Base-by-base conservation (phyloP, 2,888 invertebrate species). In the Dyspetes luteomarginatus region DNA sequence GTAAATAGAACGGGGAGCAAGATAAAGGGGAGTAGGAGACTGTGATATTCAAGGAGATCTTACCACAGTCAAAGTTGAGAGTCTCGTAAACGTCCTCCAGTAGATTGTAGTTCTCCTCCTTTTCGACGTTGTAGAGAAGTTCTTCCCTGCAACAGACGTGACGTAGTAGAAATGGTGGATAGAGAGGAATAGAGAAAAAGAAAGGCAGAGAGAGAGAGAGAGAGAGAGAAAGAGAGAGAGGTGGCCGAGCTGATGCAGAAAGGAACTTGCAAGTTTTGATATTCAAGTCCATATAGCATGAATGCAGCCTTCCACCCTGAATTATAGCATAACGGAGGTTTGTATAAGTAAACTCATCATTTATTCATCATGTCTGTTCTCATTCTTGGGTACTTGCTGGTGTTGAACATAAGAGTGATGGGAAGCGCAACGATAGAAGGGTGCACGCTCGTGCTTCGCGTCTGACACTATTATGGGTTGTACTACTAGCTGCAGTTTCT, bases 21-120 rank as follows among this genome's bases (percentile, higher is more conserved):
- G 2, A 17, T 48, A 48, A 48, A 48, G 4, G 41, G 24, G 24
- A 43, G 45, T 43, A 43, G 17, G 22, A 9, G 36, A 65, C 12
- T n/a, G 30, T 17, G n/a, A n/a, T n/a, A 45, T 56, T 64, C 5
- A 52, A n/a, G n/a, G 17, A 50, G 22, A 64, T 87, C 93, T 94
- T 93, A 95, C 95, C 95, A 92, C 93, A 93, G 84, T 95, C 94
- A 79, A 94, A 94, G 82, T 93, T 93, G 45, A 95, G 93, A 28
- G 94, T 94, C 87, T 96, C 95, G 89, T 95, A 95, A 90, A 96
- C 94, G 92, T 96, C 96, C 92, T 95, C 95, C 88, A 96, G 93
- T 89, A 95, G 95, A 86, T 95, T 95, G 89, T 96, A 96, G 91
- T 95, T 95, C 87, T 93, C 94, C 90, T 94, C 95, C 72, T 93